Conservation (phyloP, 1,140 invertebrate species). For the Bombus superbus region DNA sequence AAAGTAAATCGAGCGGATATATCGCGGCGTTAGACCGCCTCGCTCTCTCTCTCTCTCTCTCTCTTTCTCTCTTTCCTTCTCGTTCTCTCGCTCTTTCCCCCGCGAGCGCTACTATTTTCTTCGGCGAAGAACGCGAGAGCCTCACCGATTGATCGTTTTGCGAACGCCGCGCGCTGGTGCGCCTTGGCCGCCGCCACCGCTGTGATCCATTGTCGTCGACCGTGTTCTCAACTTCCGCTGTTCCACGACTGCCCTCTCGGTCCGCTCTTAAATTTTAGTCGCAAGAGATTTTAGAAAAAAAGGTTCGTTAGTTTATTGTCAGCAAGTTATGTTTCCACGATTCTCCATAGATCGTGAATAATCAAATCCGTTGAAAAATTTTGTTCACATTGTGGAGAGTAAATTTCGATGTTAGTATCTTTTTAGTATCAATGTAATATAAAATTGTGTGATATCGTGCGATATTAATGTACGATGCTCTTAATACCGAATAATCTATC, state of each 20-base stretch:
- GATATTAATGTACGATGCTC: rapidly evolving
- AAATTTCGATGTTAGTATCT: neutral
- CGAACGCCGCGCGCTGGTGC: conserved; percentile 18
- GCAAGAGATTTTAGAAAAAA: neutral
- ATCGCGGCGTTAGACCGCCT: conserved; percentile 61
- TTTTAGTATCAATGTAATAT: too few species aligned
- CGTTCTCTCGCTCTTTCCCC: conserved; percentile 10
- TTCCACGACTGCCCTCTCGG: neutral
- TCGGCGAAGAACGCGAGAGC: conserved; percentile 33
- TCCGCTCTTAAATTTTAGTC: neutral
- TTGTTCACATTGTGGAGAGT: rapidly evolving
- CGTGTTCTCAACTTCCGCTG: conserved; percentile 38
- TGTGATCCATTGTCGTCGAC: conserved; percentile 33
- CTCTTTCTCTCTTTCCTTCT: conserved; percentile 1
- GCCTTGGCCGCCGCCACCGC: conserved; percentile 21
- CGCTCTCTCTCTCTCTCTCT: conserved; percentile 28
- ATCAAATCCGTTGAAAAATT: neutral
- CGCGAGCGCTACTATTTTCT: conserved; percentile 45
- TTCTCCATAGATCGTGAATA: neutral
- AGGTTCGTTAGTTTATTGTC: neutral
- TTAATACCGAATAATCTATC: too few species aligned
- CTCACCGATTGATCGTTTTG: conserved; percentile 47
- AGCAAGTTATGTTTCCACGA: rapidly evolving
- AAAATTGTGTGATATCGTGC: too few species aligned
- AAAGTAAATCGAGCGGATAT: conserved; percentile 69